Evolutionary conservation across 2,888 invertebrate species (phyloP).

Genomic region (Dysmachus trigonus): DNA sequence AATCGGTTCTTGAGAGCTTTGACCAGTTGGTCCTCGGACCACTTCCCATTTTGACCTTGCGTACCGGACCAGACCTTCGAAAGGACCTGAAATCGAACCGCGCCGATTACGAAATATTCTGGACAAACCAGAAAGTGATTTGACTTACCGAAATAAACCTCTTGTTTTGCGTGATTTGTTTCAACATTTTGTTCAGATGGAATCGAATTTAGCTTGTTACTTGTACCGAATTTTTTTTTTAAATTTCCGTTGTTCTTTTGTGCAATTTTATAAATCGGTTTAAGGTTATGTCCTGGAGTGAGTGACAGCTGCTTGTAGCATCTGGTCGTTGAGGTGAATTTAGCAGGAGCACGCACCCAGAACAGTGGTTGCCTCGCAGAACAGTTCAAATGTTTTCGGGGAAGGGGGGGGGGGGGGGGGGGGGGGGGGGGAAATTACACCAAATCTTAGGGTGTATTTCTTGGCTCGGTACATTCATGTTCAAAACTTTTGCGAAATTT

Average conservation of each 20-base stretch:
- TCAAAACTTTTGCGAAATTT: neutral
- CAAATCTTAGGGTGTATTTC: neutral
- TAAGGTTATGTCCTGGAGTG: neutral
- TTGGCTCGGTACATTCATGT: neutral
- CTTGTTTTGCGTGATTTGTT: neutral
- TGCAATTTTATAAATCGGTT: neutral
- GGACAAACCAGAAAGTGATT: neutral
- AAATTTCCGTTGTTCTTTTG: neutral
- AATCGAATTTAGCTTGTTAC: neutral
- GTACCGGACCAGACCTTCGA: slow-evolving; percentile 50
- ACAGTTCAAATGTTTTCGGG: neutral
- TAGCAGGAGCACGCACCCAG: neutral
- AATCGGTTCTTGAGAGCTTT: slow-evolving; percentile 45
- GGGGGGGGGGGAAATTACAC: too few relatives aligned
- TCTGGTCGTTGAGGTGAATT: neutral
- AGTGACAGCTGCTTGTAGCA: neutral
- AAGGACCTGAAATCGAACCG: slow-evolving; percentile 40
- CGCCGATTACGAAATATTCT: neutral
- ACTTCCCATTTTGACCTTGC: slow-evolving; percentile 38
- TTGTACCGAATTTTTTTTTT: too few relatives aligned
- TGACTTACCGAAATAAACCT: slow-evolving; percentile 45
- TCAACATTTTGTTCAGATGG: neutral
- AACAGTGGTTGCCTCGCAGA: neutral
- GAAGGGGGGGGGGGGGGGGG: too few relatives aligned
- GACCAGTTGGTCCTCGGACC: slow-evolving; percentile 47